Evolutionary conservation across 1,140 invertebrate genomes (phyloP).

Genomic region (Bactericera cockerelli): DNA sequence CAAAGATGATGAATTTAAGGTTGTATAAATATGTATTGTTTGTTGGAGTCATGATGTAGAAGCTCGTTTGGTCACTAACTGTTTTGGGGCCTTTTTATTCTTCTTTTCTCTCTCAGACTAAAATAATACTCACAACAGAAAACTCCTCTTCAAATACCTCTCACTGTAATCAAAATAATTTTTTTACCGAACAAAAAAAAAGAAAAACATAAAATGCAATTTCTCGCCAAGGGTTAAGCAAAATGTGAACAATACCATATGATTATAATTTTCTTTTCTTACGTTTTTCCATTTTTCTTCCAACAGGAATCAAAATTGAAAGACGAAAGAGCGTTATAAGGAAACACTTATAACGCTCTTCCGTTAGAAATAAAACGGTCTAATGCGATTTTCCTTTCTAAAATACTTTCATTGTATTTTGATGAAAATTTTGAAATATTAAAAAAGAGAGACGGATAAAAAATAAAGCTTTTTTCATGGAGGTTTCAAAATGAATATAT

Average conservation of each 20-base stretch:
- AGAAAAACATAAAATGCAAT: too few species aligned
- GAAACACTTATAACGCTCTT: neutral
- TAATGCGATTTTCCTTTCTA: constrained; percentile 7
- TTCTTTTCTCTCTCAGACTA: too few species aligned
- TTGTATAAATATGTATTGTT: too few species aligned
- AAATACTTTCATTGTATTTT: constrained; percentile 2
- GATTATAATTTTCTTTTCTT: neutral
- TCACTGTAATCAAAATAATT: too few species aligned
- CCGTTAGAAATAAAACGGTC: neutral
- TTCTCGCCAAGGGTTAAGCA: neutral
- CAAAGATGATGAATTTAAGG: too few species aligned
- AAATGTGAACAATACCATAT: constrained; percentile 7
- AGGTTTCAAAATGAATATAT: too few species aligned
- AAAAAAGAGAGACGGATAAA: neutral
- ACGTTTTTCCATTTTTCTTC: neutral
- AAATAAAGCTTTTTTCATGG: neutral
- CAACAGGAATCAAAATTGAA: constrained; percentile 1
- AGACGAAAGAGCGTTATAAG: neutral
- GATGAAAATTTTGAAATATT: neutral
- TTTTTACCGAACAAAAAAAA: too few species aligned
- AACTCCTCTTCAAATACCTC: too few species aligned
- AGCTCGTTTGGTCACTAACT: too few species aligned
- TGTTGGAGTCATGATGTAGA: too few species aligned
- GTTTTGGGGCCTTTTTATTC: too few species aligned
- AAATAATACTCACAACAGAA: too few species aligned